Base-by-base conservation (phyloP, 2,888 invertebrate species). In the Hipparchia semele region DNA sequence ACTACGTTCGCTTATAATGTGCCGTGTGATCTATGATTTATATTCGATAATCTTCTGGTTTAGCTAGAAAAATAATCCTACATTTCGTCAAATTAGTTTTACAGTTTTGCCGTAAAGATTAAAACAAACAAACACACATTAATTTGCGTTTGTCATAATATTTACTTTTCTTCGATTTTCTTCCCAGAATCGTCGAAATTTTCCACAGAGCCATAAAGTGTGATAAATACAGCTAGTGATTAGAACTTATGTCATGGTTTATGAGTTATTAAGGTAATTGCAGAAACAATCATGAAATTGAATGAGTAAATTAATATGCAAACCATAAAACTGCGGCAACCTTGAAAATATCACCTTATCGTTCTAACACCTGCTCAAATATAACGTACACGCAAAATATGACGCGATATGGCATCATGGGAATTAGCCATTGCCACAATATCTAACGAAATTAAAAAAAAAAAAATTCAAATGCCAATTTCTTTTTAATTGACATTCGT, bases 351-450 rank as follows among this genome's bases (percentile, higher is more conserved):
- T 12, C 56, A 51, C 75, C 80, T 81, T 79, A 82, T 85, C 83
- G 75, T 6, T 6, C 6, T 58, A 72, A 73, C 82, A 87, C 84
- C 84, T 90, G 87, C 85, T 83, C 78, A 87, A 89, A 90, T 85
- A 80, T 79, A 75, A 88, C 81, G 81, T 81, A 86, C 82, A 86
- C 86, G 85, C 86, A 88, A 68, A 68, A 13, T 33, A 64, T 67
- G 54, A 70, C 45, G 60, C 60, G 33, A 39, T 5, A 39, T 8
- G 39, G 73, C 71, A 53, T 58, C 56, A 67, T 70, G 75, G 74
- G 72, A 77, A 77, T 73, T 77, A 75, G 73, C 23, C 23, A 8
- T n/a, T 49, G 46, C 46, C 73, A 75, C 71, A 68, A 76, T 39
- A 39, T 39, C 73, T 68, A 10, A 68, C n/a, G 54, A 46, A 60